Evolutionary conservation across 2,797 vertebrate genomes (phyloP).

Genomic region (Hyperoplus lanceolatus): DNA sequence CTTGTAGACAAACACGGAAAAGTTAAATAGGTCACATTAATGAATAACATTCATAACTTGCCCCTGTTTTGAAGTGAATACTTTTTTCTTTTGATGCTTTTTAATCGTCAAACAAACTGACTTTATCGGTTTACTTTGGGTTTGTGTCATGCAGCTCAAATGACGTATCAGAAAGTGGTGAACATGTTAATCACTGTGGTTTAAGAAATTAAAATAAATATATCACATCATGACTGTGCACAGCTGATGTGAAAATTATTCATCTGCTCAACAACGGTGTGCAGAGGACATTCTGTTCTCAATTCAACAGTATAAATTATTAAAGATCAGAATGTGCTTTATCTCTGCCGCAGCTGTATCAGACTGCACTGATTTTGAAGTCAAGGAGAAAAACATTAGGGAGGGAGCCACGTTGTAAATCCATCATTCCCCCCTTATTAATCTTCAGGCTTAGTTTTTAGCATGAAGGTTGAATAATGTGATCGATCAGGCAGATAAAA

Average conservation of each 20-base stretch:
- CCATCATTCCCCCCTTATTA: conserved; percentile 29
- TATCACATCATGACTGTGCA: background rate
- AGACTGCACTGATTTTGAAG: conserved; percentile 55
- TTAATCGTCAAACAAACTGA: background rate
- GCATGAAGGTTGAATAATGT: conserved; percentile 13
- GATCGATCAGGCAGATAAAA: conserved; percentile 30
- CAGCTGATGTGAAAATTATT: background rate
- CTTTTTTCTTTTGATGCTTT: background rate
- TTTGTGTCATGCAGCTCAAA: background rate
- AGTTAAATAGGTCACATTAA: conserved; percentile 14
- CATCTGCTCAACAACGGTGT: conserved; percentile 31
- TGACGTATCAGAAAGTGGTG: background rate
- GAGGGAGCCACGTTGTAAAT: conserved; percentile 42
- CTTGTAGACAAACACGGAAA: conserved; percentile 74
- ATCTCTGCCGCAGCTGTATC: conserved; percentile 53
- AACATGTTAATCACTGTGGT: background rate
- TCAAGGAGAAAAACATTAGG: conserved; percentile 53
- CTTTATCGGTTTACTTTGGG: conserved; percentile 1
- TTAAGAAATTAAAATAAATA: background rate
- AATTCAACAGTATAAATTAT: conserved; percentile 40
- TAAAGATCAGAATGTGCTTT: conserved; percentile 37
- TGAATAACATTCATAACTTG: background rate
- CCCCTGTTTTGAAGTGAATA: background rate
- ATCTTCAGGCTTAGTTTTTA: conserved; percentile 44
- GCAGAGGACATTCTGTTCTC: conserved; percentile 45